Evolutionary conservation across 1,140 invertebrate genomes (phyloP), one percentile per base, ranked within the genome.

Genomic region (Subanguina moxae): DNA sequence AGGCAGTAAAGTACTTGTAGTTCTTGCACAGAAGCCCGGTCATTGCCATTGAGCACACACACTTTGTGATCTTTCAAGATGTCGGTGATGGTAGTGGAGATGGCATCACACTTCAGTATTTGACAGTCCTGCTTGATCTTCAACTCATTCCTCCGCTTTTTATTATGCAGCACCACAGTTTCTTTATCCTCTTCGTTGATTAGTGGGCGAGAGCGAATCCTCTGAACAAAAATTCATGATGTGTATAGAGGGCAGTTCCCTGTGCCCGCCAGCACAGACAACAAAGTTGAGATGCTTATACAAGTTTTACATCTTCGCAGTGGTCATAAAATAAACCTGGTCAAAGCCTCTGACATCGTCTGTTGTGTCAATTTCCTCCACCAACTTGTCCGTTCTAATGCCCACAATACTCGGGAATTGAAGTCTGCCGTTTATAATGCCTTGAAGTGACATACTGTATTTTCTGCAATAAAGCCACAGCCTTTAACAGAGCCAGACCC

Each of bases 361-460:
- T 43, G 65, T 5, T 3, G 70, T 43, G 19, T 73, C 70, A 15
- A 70, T 72, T 65, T 74, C 62, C 42, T 72, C 57, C 42, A 75
- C 61, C 13, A 38, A 48, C 45, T 75, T 75, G 57, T 75, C 73
- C 17, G 30, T 48, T n/a, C 73, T 28, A 66, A 75, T 32, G 27
- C 23, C 46, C 23, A 59, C 67, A 46, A 75, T 78, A 19, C 71
- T 52, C 1, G 74, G 74, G 30, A 75, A 75, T 57, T 78, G 76
- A 13, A 75, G 61, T 17, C 28, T 28, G 11, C 76, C 70, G 61
- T 78, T 74, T 25, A 75, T 65, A 30, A 75, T 23, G 21, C 32
- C 32, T 38, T 5, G 3, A 38, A 11, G 32, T 11, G 11, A n/a
- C n/a, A n/a, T n/a, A n/a, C n/a, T n/a, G n/a, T n/a, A n/a, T n/a